These are phyloP conservation scores for Montifringilla adamsi DNA, from an alignment of 2,113 vertebrate genomes.

Conservation along the genomic window DNA sequence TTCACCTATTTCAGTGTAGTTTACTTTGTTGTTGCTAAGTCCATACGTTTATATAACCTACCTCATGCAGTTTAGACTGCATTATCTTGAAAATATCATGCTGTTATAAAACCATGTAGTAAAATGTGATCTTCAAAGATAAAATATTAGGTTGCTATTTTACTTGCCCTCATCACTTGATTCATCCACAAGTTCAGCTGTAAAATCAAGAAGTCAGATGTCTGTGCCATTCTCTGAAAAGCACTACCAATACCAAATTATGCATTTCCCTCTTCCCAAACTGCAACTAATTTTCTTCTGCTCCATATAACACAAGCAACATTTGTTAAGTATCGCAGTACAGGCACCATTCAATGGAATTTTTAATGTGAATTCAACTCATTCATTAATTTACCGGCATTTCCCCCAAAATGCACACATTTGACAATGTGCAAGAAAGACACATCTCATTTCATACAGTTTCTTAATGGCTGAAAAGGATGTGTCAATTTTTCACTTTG, in stretches of 20 bases:
- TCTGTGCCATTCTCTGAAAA: not conserved
- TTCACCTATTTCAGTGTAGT: not conserved
- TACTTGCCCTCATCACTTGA: not conserved
- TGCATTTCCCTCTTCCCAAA: conserved; percentile 10
- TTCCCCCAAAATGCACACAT: not conserved
- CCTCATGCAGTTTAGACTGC: not conserved
- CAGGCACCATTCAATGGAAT: not conserved
- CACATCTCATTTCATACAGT: not conserved
- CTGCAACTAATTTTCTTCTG: conserved; percentile 38
- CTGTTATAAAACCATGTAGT: not conserved
- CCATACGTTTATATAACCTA: not conserved
- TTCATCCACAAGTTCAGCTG: not conserved
- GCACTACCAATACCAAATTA: not conserved
- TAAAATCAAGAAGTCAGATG: conserved; percentile 8
- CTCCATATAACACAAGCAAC: not conserved
- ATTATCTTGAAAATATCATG: not conserved
- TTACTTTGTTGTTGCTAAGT: not conserved
- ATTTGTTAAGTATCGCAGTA: conserved; percentile 33
- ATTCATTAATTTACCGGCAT: conserved; percentile 39
- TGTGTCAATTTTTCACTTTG: not conserved
- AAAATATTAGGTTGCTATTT: not conserved
- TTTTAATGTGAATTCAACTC: conserved; percentile 11
- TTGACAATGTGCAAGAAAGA: not conserved
- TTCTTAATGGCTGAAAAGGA: conserved; percentile 4
- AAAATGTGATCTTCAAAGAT: not conserved